Percentiles rank a stretch among this genome's conserved stretches.
These are phyloP conservation scores for Brienomyrus longianalis DNA, from an alignment of 2,113 vertebrate genomes.

Conservation along the genomic window DNA sequence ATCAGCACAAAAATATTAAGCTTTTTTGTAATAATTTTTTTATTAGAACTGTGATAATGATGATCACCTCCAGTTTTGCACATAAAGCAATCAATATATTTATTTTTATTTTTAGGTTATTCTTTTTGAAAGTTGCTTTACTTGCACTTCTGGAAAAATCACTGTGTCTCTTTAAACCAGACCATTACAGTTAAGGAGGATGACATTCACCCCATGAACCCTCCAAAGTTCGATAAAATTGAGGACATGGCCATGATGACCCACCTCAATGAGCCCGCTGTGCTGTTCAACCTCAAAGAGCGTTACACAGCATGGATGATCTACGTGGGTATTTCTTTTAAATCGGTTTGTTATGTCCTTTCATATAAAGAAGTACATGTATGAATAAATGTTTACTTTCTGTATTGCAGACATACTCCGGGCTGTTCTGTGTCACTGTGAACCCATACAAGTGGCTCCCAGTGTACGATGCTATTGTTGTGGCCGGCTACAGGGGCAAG, in stretches of 20 bases:
- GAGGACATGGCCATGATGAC: slow-evolving; percentile 73
- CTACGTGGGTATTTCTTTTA: not conserved
- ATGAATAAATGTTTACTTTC: no score
- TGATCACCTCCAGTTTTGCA: not conserved
- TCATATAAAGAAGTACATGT: not conserved
- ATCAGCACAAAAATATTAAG: not conserved
- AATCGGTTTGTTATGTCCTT: not conserved
- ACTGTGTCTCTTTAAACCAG: not conserved
- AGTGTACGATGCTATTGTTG: slow-evolving; percentile 43
- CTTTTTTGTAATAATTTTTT: not conserved
- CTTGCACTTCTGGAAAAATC: not conserved
- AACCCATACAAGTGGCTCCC: slow-evolving; percentile 67
- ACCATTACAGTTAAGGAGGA: not conserved
- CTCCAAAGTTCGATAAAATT: slow-evolving; percentile 66
- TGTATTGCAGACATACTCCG: slow-evolving; percentile 52
- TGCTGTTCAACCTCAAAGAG: slow-evolving; percentile 47
- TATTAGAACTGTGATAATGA: not conserved
- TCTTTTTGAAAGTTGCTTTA: not conserved
- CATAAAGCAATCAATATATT: not conserved
- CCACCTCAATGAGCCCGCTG: slow-evolving; percentile 63
- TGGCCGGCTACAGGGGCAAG: slow-evolving; percentile 9
- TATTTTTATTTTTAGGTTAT: not conserved
- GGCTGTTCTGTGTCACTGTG: slow-evolving; percentile 62
- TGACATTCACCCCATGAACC: slow-evolving; percentile 56
- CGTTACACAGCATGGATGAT: not conserved